Conservation (phyloP, 2,113 vertebrate genomes). For the Epinephelus fuscoguttatus region DNA sequence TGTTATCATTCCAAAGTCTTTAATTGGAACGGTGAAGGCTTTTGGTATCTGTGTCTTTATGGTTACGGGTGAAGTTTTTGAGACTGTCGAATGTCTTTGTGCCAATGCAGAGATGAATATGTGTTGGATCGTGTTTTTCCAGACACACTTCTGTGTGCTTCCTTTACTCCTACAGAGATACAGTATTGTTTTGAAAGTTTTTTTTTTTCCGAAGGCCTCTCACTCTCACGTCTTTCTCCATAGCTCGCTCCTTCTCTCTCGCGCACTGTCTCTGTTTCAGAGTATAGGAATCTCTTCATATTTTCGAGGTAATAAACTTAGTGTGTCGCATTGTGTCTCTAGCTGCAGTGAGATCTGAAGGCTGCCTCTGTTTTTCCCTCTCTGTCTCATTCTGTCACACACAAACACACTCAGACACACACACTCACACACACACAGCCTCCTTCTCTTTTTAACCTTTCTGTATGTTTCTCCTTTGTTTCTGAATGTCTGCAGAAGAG, state of each 20-base stretch:
- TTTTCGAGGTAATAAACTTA: slow-evolving; percentile 75
- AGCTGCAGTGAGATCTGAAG: slow-evolving; percentile 70
- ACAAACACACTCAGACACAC: background rate
- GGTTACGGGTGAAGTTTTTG: slow-evolving; percentile 40
- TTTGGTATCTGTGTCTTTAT: slow-evolving; percentile 57
- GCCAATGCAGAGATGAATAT: slow-evolving; percentile 54
- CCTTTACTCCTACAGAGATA: slow-evolving; percentile 61
- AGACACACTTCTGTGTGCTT: slow-evolving; percentile 35
- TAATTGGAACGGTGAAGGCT: slow-evolving; percentile 66
- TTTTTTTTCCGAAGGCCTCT: slow-evolving; percentile 20
- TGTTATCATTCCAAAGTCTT: slow-evolving; percentile 67
- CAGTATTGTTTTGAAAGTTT: slow-evolving; percentile 59
- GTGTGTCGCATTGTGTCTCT: slow-evolving; percentile 64
- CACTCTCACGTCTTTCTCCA: slow-evolving; percentile 7
- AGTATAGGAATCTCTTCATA: slow-evolving; percentile 59
- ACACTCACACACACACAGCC: slow-evolving; percentile 18
- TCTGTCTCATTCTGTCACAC: slow-evolving; percentile 31
- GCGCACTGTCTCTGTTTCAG: slow-evolving; percentile 7
- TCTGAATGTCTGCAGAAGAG: slow-evolving; percentile 85
- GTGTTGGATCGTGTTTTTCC: slow-evolving; percentile 46
- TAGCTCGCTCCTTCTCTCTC: slow-evolving; percentile 8
- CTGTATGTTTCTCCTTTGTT: slow-evolving; percentile 27
- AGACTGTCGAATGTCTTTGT: slow-evolving; percentile 49
- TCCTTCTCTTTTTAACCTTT: slow-evolving; percentile 21
- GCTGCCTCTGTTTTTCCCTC: slow-evolving; percentile 51